Conservation (phyloP, 2,113 vertebrate species). For the Geococcyx californianus region DNA sequence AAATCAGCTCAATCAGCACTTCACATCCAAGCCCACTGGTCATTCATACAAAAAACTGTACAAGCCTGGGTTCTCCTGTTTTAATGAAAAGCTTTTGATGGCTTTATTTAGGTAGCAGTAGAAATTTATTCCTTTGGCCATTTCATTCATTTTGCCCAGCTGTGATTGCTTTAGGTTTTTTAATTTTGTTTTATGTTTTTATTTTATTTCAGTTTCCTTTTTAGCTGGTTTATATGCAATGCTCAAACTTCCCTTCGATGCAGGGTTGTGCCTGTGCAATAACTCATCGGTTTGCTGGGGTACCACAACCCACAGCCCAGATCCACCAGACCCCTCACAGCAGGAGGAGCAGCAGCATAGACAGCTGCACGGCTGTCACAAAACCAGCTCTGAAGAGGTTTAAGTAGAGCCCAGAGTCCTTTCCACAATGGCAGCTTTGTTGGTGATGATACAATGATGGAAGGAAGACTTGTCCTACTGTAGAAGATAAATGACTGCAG, state of each 20-base stretch:
- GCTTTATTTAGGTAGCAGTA: constrained; percentile 20
- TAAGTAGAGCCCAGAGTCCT: not conserved
- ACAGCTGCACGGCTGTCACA: not conserved
- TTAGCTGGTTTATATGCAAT: not conserved
- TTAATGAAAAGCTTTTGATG: constrained; percentile 12
- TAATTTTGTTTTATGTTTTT: not conserved
- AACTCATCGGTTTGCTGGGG: not conserved
- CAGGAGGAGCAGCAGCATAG: not conserved
- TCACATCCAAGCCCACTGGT: not conserved
- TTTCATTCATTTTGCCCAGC: not conserved
- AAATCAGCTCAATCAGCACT: not conserved
- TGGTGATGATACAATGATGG: not conserved
- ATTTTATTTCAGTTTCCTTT: not conserved
- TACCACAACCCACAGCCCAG: not conserved
- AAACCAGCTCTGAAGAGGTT: not conserved
- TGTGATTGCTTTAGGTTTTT: not conserved
- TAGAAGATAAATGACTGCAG: not conserved
- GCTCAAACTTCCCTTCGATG: not conserved
- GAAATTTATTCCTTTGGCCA: not conserved
- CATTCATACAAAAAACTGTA: not conserved
- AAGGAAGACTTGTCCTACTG: not conserved
- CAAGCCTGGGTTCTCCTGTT: not conserved
- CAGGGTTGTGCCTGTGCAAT: not conserved
- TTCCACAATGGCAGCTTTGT: not conserved
- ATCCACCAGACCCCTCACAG: not conserved